Evolutionary conservation across 2,113 vertebrate genomes (phyloP).

Genomic region (Trogon surrucura): DNA sequence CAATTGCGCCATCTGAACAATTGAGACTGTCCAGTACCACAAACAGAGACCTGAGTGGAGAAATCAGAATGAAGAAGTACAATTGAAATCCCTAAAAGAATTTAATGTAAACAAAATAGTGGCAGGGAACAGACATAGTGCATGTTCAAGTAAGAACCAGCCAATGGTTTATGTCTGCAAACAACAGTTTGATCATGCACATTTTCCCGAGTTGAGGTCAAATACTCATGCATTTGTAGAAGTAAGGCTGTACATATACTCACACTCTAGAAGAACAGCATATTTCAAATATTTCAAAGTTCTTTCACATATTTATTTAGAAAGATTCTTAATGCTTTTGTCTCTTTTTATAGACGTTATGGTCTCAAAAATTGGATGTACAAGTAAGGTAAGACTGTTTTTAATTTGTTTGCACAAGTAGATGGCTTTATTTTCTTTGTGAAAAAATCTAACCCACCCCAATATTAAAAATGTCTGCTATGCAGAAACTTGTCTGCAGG

Average conservation of each 20-base stretch:
- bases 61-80: neutral
- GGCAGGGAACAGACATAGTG: neutral
- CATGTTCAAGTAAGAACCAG: neutral
- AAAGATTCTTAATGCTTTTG: neutral
- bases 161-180: neutral
- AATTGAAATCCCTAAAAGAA: neutral
- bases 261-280: neutral
- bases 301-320: neutral
- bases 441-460: neutral
- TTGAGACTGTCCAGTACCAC: slow-evolving; percentile 95
- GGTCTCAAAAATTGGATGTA: neutral
- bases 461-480: neutral
- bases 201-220: neutral
- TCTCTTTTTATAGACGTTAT: neutral
- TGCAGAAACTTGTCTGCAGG: neutral
- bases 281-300: neutral
- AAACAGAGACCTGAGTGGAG: slow-evolving; percentile 86
- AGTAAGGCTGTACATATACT: neutral
- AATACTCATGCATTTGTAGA: neutral
- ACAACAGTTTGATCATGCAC: neutral
- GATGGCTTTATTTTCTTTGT: neutral
- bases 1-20: slow-evolving; percentile 87
- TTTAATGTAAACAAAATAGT: neutral
- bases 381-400: neutral
- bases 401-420: neutral